These are phyloP conservation scores for Taurulus bubalis DNA, from an alignment of 2,113 vertebrate species.

Conservation along the genomic window DNA sequence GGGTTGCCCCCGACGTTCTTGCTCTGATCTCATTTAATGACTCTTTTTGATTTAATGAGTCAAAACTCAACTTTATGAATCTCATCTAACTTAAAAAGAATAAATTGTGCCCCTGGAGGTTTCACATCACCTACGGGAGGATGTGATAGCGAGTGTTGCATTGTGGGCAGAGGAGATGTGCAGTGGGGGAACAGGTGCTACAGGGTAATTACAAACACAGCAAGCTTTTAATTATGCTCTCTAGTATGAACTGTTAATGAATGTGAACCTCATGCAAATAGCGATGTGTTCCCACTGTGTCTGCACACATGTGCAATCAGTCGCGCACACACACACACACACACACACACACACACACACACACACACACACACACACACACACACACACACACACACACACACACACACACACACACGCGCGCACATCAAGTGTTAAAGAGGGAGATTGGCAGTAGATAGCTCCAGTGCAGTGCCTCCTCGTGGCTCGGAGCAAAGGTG, in stretches of 20 bases:
- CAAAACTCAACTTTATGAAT: constrained; percentile 62
- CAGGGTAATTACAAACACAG: constrained; percentile 81
- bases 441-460: constrained; percentile 34
- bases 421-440: constrained; percentile 22
- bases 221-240: constrained; percentile 81
- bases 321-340: background rate
- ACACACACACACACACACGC: background rate
- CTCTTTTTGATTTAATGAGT: constrained; percentile 67
- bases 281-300: constrained; percentile 52
- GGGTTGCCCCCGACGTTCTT: constrained; percentile 35
- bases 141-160: constrained; percentile 48
- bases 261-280: constrained; percentile 74
- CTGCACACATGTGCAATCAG: constrained; percentile 34
- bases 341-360: background rate
- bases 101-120: constrained; percentile 62
- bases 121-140: constrained; percentile 49
- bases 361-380: no score
- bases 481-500: constrained; percentile 16
- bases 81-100: constrained; percentile 66
- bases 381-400: background rate
- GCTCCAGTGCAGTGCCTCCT: constrained; percentile 15
- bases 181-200: constrained; percentile 73
- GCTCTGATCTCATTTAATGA: constrained; percentile 58
- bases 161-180: constrained; percentile 54
- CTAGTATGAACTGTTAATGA: constrained; percentile 79